Base-by-base conservation (phyloP, 2,888 invertebrate species). In the Acleris cristana region DNA sequence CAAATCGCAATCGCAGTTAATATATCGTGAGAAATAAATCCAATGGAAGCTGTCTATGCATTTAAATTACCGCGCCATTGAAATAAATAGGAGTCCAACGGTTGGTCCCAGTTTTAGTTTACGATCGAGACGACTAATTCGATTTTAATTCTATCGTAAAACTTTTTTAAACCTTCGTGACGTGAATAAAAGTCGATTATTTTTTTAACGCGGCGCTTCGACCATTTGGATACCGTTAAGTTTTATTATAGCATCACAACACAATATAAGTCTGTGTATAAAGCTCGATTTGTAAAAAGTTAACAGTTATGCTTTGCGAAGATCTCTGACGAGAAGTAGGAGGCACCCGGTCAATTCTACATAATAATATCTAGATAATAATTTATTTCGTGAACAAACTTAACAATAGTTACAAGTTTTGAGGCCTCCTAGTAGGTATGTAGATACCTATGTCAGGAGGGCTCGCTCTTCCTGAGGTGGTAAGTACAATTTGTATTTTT, bases 81-180 rank as follows among this genome's bases (percentile, higher is more conserved):
- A 54, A 53, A 40, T 21, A 54, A 34, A n/a, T n/a, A 48, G 34
- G 21, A 54, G 30, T 3, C 56, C 40, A 48, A 62, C 55, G 18
- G 52, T 64, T 23, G 23, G 52, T 58, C 64, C 52, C 14, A 18
- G 5, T 40, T 30, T 53, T 40, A 16, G 48, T 58, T 58, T 58
- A 67, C 57, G 67, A 62, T 49, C 53, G 34, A 16, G 12, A 53
- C 53, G 63, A 66, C 70, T 71, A 69, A 70, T 72, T 71, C 63
- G 70, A 74, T 72, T 72, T 56, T 72, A 59, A 69, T 69, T 61
- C 61, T 60, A 60, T 69, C 69, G 65, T 73, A 72, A 75, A 72
- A 64, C 62, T 58, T 60, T 54, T 68, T 69, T 59, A 62, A 70
- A 69, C 65, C 59, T 70, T 70, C 72, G 48, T 61, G 61, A 54